These are phyloP conservation scores for Buteo buteo DNA, from an alignment of 2,113 vertebrate genomes.

Conservation along the genomic window DNA sequence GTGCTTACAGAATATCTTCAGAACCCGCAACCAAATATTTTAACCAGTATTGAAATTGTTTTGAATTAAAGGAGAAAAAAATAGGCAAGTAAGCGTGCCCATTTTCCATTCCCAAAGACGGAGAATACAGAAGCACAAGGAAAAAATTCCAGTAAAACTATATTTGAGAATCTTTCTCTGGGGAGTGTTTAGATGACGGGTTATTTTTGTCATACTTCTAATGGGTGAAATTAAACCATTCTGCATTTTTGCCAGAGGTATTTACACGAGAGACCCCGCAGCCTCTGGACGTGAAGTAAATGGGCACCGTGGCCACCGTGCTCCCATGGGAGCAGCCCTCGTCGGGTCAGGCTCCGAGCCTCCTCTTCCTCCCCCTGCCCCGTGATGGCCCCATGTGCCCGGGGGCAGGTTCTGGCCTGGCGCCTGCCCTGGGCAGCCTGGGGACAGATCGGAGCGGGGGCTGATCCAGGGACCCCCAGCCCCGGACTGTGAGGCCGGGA, in stretches of 20 bases:
- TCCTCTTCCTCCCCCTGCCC: neutral
- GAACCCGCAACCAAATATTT: neutral
- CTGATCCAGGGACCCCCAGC: neutral
- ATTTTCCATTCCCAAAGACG: neutral
- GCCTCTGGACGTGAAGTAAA: neutral
- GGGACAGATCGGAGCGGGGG: neutral
- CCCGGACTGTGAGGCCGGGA: too few relatives aligned
- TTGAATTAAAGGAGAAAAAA: neutral
- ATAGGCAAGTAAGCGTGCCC: neutral
- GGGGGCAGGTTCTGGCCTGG: fast-evolving
- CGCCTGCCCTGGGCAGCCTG: fast-evolving
- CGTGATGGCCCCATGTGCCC: fast-evolving
- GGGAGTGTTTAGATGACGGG: neutral
- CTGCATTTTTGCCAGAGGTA: neutral
- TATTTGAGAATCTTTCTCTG: neutral
- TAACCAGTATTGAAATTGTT: neutral
- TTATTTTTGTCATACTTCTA: constrained; percentile 43
- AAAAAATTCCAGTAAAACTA: constrained; percentile 9
- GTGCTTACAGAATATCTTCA: neutral
- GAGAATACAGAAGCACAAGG: neutral
- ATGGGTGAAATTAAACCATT: neutral
- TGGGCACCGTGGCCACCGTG: fast-evolving
- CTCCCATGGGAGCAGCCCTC: neutral
- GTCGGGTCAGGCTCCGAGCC: fast-evolving
- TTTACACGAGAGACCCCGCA: neutral